Conservation (phyloP, 1,140 invertebrate genomes). For the Drosophila willistoni region DNA sequence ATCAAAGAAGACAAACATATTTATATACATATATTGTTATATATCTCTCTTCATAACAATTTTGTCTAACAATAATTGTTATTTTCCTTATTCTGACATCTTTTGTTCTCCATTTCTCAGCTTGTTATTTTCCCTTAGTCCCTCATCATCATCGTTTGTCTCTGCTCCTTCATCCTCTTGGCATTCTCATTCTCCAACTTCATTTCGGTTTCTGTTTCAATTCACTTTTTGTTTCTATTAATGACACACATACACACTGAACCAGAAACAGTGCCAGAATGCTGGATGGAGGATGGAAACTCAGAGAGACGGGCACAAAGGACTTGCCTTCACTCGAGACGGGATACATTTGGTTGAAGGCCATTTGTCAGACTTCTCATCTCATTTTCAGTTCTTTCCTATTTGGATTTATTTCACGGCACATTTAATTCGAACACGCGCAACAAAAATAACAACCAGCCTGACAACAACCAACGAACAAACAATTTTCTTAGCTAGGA, state of each 20-base stretch:
- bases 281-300: neutral
- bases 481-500: conserved; percentile 25
- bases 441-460: conserved; percentile 50
- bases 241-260: conserved; percentile 44
- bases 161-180: conserved; percentile 25
- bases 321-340: conserved; percentile 34
- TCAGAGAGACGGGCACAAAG: conserved; percentile 4
- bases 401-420: conserved; percentile 76
- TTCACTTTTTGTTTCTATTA: conserved; percentile 62
- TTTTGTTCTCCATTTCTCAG: conserved; percentile 42
- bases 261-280: neutral
- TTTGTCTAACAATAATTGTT: conserved; percentile 49
- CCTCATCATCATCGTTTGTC: conserved; percentile 11
- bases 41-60: conserved; percentile 2
- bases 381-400: conserved; percentile 30
- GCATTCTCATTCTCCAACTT: conserved; percentile 21
- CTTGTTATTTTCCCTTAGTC: conserved; percentile 10
- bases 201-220: conserved; percentile 53
- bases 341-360: conserved; percentile 46
- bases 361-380: conserved; percentile 30
- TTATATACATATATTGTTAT: conserved; percentile 25
- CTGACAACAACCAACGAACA: conserved; percentile 67
- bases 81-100: conserved; percentile 51
- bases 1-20: conserved; percentile 40
- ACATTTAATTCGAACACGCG: conserved; percentile 77